Percentiles rank a stretch among this genome's conserved stretches.
Evolutionary conservation across 2,113 vertebrate genomes (phyloP).

Genomic region (Thamnaconus septentrionalis): DNA sequence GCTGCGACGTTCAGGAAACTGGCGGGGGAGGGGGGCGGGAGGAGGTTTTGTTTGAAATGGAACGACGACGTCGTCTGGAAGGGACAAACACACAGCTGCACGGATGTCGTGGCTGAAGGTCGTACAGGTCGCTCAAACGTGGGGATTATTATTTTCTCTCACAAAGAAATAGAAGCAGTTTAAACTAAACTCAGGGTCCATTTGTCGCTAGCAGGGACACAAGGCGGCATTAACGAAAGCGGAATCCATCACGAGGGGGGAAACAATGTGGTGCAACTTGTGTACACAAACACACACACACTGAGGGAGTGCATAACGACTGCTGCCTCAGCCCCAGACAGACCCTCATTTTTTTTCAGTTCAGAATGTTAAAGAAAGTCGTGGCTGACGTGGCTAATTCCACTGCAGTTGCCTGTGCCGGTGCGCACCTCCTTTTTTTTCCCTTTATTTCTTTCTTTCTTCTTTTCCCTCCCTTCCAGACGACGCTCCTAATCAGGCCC

Average conservation of each 20-base stretch:
- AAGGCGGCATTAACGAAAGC: slow-evolving; percentile 2
- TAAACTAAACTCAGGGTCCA: not conserved
- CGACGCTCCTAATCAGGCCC: slow-evolving; percentile 43
- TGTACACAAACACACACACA: not conserved
- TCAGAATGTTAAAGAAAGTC: slow-evolving; percentile 29
- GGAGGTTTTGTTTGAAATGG: too few species aligned
- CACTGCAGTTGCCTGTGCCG: too few species aligned
- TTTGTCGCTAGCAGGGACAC: slow-evolving; percentile 20
- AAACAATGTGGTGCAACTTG: not conserved
- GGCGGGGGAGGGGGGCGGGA: slow-evolving; percentile 28
- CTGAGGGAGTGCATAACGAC: slow-evolving; percentile 6
- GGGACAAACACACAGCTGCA: too few species aligned
- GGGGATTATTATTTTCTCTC: too few species aligned
- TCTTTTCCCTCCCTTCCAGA: too few species aligned
- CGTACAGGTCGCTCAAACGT: too few species aligned
- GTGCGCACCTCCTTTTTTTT: too few species aligned
- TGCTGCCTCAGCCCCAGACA: not conserved
- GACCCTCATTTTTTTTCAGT: not conserved
- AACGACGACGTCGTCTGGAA: too few species aligned
- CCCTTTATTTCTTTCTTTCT: too few species aligned
- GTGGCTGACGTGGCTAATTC: slow-evolving; percentile 1
- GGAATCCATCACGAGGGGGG: slow-evolving; percentile 16
- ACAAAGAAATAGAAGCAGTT: too few species aligned
- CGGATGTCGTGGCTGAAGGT: too few species aligned
- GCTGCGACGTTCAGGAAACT: slow-evolving; percentile 17